Base-by-base conservation (phyloP, 2,113 vertebrate species). In the Limanda limanda region DNA sequence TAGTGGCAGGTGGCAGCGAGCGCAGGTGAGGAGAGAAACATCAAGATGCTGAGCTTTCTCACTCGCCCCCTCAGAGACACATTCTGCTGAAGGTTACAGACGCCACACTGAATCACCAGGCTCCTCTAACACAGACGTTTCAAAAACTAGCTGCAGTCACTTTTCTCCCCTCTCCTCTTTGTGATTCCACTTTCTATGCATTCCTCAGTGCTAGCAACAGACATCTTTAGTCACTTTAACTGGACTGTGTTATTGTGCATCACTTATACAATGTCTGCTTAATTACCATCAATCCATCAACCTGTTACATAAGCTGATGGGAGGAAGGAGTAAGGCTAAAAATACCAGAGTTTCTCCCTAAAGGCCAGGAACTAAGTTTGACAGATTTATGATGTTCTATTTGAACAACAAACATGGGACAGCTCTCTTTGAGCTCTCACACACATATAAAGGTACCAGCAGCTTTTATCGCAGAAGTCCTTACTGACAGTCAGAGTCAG, bases 1-100 rank as follows among this genome's bases (percentile, higher is more conserved):
- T 72, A 64, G 84, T 86, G 72, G 74, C 81, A 74, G 67, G 71
- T 63, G 42, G 58, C 61, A 68, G 20, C 45, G n/a, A 58, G 68
- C 2, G 9, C 76, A 86, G 85, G 79, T 82, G 54, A 73, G 48
- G 8, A 71, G 6, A 74, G 51, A 52, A 24, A 66, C 12, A 21
- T 69, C 37, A 18, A 57, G 51, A 72, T 58, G 72, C 76, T 60
- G 21, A 69, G 74, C 59, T 40, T 37, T 62, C 68, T 78, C 57
- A 45, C 31, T 61, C 67, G 35, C 75, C 42, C 58, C 35, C 66
- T 31, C 70, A 42, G 40, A 76, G 20, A 77, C 66, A 60, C 64
- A 15, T 37, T 8, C 20, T 25, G 10, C 25, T 23, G 55, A 78
- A 56, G 63, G 71, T 81, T 64, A 55, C 52, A 68, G 59, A 82